Conservation (phyloP, 2,797 vertebrate species). For the Columba guinea region DNA sequence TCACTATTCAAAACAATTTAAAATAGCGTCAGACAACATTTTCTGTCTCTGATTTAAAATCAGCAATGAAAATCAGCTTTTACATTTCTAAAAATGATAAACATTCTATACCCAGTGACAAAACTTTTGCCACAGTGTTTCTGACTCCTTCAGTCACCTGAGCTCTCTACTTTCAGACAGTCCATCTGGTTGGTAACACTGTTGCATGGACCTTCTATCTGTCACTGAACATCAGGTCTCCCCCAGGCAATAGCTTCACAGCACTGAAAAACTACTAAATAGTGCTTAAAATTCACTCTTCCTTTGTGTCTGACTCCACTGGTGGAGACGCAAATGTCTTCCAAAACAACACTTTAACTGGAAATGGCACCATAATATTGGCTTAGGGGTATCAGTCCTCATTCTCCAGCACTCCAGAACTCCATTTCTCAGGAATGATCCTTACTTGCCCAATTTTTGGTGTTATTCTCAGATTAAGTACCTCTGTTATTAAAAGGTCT, state of each 20-base stretch:
- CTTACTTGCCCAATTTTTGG: not conserved
- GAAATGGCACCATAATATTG: not conserved
- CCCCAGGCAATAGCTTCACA: not conserved
- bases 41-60: slow-evolving; percentile 49
- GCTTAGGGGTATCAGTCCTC: not conserved
- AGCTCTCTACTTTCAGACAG: not conserved
- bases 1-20: slow-evolving; percentile 58
- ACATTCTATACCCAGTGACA: not conserved
- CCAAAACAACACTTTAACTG: not conserved
- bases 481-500: not conserved
- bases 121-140: not conserved
- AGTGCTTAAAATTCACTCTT: not conserved
- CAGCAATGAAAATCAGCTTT: not conserved
- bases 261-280: not conserved
- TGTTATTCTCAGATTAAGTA: not conserved
- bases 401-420: not conserved
- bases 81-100: slow-evolving; percentile 7
- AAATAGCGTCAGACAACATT: not conserved
- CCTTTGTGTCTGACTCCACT: not conserved
- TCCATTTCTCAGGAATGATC: not conserved
- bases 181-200: not conserved
- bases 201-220: not conserved
- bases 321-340: not conserved
- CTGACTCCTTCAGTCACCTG: not conserved
- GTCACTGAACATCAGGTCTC: not conserved